phyloP scores from a whole-genome alignment of 2,113 vertebrate species.

The Copsychus sechellarum region DNA sequence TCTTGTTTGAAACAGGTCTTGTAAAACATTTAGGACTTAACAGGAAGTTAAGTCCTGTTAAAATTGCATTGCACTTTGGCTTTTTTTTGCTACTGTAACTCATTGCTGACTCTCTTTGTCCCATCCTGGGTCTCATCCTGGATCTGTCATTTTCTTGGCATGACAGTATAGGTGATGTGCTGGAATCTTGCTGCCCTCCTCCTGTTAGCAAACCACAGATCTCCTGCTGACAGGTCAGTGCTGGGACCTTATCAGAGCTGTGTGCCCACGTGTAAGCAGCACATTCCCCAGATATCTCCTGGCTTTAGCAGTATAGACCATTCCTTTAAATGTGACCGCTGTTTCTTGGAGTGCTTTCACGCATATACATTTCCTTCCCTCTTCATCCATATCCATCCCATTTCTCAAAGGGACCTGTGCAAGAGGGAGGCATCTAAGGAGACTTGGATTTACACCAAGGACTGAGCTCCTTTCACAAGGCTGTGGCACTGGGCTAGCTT shows the following conservation, averaged over 20 bases:
- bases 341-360: not conserved
- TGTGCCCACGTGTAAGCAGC: not conserved
- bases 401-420: not conserved
- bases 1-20: not conserved
- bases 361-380: rapidly evolving
- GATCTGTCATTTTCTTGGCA: not conserved
- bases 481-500: not conserved
- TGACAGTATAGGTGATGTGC: not conserved
- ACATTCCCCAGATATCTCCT: not conserved
- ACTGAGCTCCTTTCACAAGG: not conserved
- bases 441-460: not conserved
- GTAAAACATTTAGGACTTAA: not conserved
- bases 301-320: not conserved
- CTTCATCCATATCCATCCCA: not conserved
- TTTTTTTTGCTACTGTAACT: not conserved
- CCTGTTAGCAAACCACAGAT: not conserved
- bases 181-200: not conserved
- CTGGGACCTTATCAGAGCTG: not conserved
- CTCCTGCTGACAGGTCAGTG: not conserved
- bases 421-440: not conserved
- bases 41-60: no score
- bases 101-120: not conserved
- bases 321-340: not conserved
- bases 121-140: not conserved
- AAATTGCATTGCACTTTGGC: not conserved